These are phyloP conservation scores for Watsonalla cultraria DNA, from an alignment of 2,888 invertebrate species.

Conservation along the genomic window DNA sequence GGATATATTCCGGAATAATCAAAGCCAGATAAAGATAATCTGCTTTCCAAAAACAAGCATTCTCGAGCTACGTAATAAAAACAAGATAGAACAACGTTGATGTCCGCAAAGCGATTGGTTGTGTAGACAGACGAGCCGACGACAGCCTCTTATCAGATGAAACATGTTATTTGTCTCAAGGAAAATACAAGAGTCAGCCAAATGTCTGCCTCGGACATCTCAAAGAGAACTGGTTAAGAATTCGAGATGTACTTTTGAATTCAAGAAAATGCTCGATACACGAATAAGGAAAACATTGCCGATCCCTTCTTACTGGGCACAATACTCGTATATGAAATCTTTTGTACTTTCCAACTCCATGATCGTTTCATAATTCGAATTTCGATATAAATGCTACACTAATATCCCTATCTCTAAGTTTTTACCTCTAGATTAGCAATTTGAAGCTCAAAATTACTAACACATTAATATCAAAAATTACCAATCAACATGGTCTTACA, in stretches of 20 bases:
- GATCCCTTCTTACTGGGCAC: conserved; percentile 10
- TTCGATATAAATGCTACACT: background rate
- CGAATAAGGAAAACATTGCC: conserved; percentile 31
- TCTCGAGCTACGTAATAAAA: conserved; percentile 44
- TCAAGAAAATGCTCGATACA: conserved; percentile 39
- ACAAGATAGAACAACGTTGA: conserved; percentile 50
- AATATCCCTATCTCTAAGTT: too few species aligned
- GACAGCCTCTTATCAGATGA: conserved; percentile 70
- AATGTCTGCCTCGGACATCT: conserved; percentile 51
- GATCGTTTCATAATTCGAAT: background rate
- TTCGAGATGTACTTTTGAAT: conserved; percentile 38
- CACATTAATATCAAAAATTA: too few species aligned
- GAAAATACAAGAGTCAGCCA: conserved; percentile 61
- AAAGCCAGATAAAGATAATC: conserved; percentile 18
- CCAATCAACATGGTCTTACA: too few species aligned
- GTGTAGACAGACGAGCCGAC: conserved; percentile 61
- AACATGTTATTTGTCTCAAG: conserved; percentile 67
- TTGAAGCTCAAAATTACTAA: too few species aligned
- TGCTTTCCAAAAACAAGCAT: conserved; percentile 33
- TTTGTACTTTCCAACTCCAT: background rate
- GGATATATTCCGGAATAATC: too few species aligned
- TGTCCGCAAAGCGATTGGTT: conserved; percentile 63
- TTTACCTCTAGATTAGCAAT: too few species aligned
- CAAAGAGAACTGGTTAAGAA: conserved; percentile 45
- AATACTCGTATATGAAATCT: background rate